phyloP scores from a whole-genome alignment of 2,113 vertebrate species.

The Tinamus guttatus region DNA sequence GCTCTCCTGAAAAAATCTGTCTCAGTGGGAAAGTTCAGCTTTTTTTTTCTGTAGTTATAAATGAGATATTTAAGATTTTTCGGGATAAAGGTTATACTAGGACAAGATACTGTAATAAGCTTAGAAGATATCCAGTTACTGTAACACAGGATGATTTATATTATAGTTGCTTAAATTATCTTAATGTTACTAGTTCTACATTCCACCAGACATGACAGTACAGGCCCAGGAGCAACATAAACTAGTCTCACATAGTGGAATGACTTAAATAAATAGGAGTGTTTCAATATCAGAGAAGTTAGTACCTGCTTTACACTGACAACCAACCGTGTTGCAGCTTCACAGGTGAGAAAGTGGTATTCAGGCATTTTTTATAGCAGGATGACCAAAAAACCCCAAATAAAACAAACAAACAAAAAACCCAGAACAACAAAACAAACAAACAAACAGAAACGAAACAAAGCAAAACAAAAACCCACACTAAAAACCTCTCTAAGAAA shows the following conservation, averaged over 20 bases:
- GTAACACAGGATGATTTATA: neutral
- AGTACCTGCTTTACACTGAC: rapidly evolving
- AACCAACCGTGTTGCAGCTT: neutral
- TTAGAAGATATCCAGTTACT: neutral
- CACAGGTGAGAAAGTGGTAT: neutral
- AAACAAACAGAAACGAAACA: too few species aligned
- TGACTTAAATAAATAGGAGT: neutral
- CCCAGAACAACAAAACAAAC: too few species aligned
- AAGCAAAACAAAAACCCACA: too few species aligned
- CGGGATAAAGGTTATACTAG: constrained; percentile 1
- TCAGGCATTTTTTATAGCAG: neutral
- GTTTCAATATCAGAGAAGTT: neutral
- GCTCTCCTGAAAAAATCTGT: constrained; percentile 25
- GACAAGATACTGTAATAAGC: neutral
- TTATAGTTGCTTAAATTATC: neutral
- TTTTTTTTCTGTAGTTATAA: constrained; percentile 16
- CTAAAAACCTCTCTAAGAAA: neutral
- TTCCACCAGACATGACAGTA: neutral
- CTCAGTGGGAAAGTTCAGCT: constrained; percentile 42
- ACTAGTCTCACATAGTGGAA: neutral
- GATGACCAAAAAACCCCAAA: neutral
- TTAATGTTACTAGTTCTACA: neutral
- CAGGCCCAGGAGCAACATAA: neutral
- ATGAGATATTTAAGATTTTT: constrained; percentile 15
- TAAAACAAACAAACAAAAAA: neutral